A percentile compares a stretch with the other conserved stretches of the same genome.
These are phyloP conservation scores for Itoplectis maculator DNA, from an alignment of 2,888 invertebrate genomes.

Conservation along the genomic window DNA sequence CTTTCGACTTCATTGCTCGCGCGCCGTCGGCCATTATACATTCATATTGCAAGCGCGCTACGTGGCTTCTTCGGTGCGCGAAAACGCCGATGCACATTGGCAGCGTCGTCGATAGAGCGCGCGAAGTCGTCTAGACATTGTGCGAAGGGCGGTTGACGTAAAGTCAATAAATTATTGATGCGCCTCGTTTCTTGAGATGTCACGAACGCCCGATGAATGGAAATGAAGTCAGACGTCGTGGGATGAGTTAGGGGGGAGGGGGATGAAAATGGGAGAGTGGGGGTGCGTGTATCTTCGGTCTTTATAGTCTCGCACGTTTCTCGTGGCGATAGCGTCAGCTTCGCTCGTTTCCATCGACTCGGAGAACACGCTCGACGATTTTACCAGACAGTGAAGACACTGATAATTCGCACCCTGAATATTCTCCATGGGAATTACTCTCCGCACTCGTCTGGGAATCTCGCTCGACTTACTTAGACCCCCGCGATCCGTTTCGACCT, in stretches of 20 bases:
- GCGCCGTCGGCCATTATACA: slow-evolving; percentile 8
- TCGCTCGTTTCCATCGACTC: not conserved
- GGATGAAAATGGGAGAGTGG: not conserved
- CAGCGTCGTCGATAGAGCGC: not conserved
- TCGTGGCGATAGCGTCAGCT: not conserved
- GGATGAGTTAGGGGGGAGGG: not conserved
- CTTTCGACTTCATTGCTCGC: not conserved
- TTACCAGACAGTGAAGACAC: too few species aligned
- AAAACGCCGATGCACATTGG: not conserved
- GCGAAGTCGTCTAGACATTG: slow-evolving; percentile 44
- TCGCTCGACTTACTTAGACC: not conserved
- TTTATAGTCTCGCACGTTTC: slow-evolving; percentile 28
- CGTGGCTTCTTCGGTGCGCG: not conserved
- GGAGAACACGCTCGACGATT: not conserved
- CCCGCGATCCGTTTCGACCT: not conserved
- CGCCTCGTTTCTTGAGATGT: slow-evolving; percentile 35
- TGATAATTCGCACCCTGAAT: not conserved
- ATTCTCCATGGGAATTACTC: not conserved
- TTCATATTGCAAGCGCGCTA: slow-evolving; percentile 1
- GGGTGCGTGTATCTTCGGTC: slow-evolving; percentile 38
- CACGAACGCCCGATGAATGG: slow-evolving; percentile 55
- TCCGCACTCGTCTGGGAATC: too few species aligned
- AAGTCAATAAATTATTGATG: slow-evolving; percentile 66
- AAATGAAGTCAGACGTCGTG: slow-evolving; percentile 51
- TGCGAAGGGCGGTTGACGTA: slow-evolving; percentile 55